phyloP scores from a whole-genome alignment of 2,113 vertebrate species.

The Sardina pilchardus region DNA sequence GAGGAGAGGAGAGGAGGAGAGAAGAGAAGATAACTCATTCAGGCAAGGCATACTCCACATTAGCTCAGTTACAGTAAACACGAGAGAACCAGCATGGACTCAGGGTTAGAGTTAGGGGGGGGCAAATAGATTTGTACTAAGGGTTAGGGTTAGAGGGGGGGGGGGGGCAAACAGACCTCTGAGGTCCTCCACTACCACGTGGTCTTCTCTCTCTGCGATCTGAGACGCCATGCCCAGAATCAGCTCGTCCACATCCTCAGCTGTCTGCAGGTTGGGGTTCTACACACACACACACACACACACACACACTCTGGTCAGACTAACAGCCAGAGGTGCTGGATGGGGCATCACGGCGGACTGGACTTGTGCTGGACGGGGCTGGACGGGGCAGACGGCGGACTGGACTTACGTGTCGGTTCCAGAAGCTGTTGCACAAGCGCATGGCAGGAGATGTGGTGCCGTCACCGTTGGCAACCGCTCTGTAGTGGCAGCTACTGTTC shows the following conservation, averaged over 20 bases:
- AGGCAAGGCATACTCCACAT: no score
- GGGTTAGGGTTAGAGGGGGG: not conserved
- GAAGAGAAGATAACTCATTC: no score
- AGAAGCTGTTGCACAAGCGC: slow-evolving; percentile 93
- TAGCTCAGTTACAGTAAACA: no score
- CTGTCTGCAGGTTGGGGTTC: slow-evolving; percentile 66
- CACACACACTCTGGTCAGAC: not conserved
- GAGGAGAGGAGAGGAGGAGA: no score
- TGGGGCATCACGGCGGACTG: not conserved
- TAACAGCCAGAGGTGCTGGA: no score
- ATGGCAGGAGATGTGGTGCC: slow-evolving; percentile 67
- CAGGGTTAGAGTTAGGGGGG: no score
- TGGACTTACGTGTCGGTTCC: slow-evolving; percentile 82
- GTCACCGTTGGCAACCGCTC: slow-evolving; percentile 38
- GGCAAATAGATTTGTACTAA: no score
- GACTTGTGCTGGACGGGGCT: no score
- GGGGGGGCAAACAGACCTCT: slow-evolving; percentile 73
- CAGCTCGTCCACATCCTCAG: slow-evolving; percentile 74
- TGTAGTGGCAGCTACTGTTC: slow-evolving; percentile 76
- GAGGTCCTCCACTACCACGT: slow-evolving; percentile 87
- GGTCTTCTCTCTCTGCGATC: slow-evolving; percentile 86
- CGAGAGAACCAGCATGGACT: no score
- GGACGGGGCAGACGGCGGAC: no score
- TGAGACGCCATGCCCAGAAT: slow-evolving; percentile 96
- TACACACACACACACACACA: slow-evolving; percentile 56